Evolutionary conservation across 2,888 invertebrate genomes (phyloP), one percentile per base, ranked within the genome.

Genomic region (Cantharis nigra): DNA sequence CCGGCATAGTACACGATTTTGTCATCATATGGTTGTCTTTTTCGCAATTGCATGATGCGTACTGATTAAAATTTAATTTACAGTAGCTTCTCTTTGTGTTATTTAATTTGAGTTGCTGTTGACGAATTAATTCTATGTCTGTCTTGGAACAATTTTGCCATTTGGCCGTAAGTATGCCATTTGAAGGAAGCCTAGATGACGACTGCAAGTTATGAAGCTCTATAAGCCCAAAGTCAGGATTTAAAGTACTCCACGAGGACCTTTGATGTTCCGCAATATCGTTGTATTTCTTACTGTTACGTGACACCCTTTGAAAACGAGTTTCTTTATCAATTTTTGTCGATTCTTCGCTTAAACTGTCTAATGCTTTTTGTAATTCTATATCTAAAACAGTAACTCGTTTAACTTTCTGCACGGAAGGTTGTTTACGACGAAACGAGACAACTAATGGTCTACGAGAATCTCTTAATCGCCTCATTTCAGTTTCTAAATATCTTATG

Each of bases 361-460:
- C 81, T 26, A 86, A 78, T 2, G 85, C 84, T 28, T 84, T 83
- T 72, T 84, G 85, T 30, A 85, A 78, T 49, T 85, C 82, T 9
- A 79, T 80, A 63, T 83, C 83, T 28, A 84, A 74, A 10, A 81
- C 76, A 13, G 81, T 82, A 11, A 83, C 82, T 70, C 83, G 82
- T 75, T 82, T 82, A 20, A 80, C 78, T 16, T 79, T 74, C 70
- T 80, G 80, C 10, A 78, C 65, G 20, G 67, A 63, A 23, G 69
- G 78, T 71, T 64, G 78, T 72, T 81, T 84, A 77, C 86, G 83
- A 75, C 87, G 84, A 82, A 89, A 89, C 64, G 88, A 88, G 71
- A 89, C 88, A 65, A 89, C 88, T 78, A 89, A 80, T 16, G 89
- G 89, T 77, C 89, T 81, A 76, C 85, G 82, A 75, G 87, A 86